Evolutionary conservation across 2,888 invertebrate species (phyloP), one percentile per base, ranked within the genome.

Genomic region (Diplolepis rosae): DNA sequence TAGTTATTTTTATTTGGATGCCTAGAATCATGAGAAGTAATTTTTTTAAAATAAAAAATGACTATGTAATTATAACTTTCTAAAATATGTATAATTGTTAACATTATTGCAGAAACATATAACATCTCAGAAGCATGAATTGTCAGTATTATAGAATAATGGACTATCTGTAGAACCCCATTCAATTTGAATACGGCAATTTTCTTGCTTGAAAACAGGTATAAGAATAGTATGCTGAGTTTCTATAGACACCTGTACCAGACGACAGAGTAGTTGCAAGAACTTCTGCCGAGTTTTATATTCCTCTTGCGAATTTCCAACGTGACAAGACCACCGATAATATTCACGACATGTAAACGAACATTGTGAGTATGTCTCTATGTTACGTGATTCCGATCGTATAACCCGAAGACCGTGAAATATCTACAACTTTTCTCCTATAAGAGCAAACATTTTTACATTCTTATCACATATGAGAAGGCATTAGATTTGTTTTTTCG

Each of bases 261-360:
- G 15, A 42, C 42, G 42, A 42, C 15, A 7, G 15, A 42, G 42
- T 42, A 42, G 15, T 42, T 42, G 42, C 15, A 42, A 42, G 42
- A 42, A 42, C 42, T 42, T 13, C 6, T 3, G 15, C 15, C 7
- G 15, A 69, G 27, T 69, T 77, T 75, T 66, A 68, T 78, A 78
- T 78, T 73, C 78, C 68, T 30, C 13, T 50, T 28, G 66, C 71
- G 61, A 66, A 52, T 51, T 50, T 39, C 54, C 68, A 72, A 77
- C 77, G 77, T 75, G 77, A 71, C 69, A 66, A 68, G 71, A 73
- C 65, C 66, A 45, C 65, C 54, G 42, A 66, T 52, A 66, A 72
- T 42, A 42, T 42, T 42, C 15, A 42, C 42, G 15, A 18, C 42
- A 42, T 42, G 42, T 42, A 18, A 42, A 42, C 42, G 15, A 42